Base-by-base conservation (phyloP, 35 echinoderm and acorn worm species). In the Eucidaris tribuloides region DNA sequence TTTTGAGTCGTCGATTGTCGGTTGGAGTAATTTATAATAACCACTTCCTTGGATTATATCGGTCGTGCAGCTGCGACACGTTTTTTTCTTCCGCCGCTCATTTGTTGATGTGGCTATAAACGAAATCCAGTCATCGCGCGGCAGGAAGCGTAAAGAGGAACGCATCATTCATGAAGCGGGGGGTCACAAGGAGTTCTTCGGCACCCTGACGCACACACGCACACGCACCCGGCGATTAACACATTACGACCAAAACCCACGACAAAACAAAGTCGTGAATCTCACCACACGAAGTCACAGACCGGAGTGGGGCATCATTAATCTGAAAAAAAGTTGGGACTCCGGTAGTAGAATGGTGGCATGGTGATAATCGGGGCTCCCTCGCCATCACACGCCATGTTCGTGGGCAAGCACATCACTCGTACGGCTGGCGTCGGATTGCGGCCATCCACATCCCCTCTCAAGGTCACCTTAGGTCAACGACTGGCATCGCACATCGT, bases 401-500 rank as follows among this genome's bases (percentile, higher is more conserved):
- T 41, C 37, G 37, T 40, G 37, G 68, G 68, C 68, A 74, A 36
- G 68, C 68, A 35, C 37, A 33, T 1, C 68, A 44, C 68, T 13
- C 68, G 68, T 40, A 74, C 68, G 35, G 44, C 38, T 41, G 68
- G 68, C 36, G 68, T 74, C n/a, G 61, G 61, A 64, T 32, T 64
- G 37, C 2, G 68, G 37, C 68, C 34, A 18, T 74, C 28, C 34
- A 44, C 37, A 11, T 74, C 68, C 24, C 68, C 68, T 5, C 13
- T 74, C 35, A 74, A 74, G 68, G 68, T 74, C 68, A 74, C 41
- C 0, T 74, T 74, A 40, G 68, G 68, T 74, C 68, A 74, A 36
- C 68, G 68, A 9, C 29, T 74, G 11, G 68, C 68, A 33, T 14
- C 41, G 24, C 68, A 74, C 25, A 44, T 38, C 37, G 68, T 74